These are phyloP conservation scores for Probaryconus sp. DNA, from an alignment of 1,140 invertebrate species.

Conservation along the genomic window DNA sequence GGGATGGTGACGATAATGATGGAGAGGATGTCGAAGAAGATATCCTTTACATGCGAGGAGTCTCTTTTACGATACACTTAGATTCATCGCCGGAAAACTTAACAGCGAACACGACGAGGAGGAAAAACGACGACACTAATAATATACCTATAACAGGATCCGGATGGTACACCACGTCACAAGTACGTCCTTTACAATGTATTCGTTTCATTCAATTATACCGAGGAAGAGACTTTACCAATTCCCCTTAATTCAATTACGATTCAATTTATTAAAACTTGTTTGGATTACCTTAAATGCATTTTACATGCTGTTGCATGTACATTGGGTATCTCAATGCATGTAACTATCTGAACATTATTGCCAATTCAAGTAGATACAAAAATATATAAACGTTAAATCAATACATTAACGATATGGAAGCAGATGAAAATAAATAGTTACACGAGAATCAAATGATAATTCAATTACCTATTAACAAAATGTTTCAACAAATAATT, in stretches of 20 bases:
- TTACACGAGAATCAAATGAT: too few species aligned
- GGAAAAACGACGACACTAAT: conserved; percentile 63
- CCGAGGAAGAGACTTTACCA: conserved; percentile 11
- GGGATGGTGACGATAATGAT: conserved; percentile 70
- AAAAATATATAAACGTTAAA: too few species aligned
- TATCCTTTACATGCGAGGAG: conserved; percentile 90
- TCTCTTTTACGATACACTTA: conserved; percentile 87
- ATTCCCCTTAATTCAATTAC: conserved; percentile 21
- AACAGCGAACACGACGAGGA: conserved; percentile 63
- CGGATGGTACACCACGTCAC: conserved; percentile 61
- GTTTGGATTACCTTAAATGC: too few species aligned
- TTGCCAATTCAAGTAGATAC: too few species aligned
- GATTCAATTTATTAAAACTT: conserved; percentile 14
- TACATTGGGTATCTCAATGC: too few species aligned
- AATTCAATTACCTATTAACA: too few species aligned
- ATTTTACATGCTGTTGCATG: too few species aligned
- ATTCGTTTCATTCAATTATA: conserved; percentile 37
- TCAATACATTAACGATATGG: too few species aligned
- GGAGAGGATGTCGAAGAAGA: conserved; percentile 82
- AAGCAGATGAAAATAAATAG: too few species aligned
- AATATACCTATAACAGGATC: conserved; percentile 57
- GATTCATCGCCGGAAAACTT: conserved; percentile 72
- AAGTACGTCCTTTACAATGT: conserved; percentile 56
- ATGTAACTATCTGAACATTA: too few species aligned
- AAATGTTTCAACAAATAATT: too few species aligned